These are phyloP conservation scores for Condylura cristata DNA, from an alignment of 2,113 vertebrate genomes.

Conservation along the genomic window DNA sequence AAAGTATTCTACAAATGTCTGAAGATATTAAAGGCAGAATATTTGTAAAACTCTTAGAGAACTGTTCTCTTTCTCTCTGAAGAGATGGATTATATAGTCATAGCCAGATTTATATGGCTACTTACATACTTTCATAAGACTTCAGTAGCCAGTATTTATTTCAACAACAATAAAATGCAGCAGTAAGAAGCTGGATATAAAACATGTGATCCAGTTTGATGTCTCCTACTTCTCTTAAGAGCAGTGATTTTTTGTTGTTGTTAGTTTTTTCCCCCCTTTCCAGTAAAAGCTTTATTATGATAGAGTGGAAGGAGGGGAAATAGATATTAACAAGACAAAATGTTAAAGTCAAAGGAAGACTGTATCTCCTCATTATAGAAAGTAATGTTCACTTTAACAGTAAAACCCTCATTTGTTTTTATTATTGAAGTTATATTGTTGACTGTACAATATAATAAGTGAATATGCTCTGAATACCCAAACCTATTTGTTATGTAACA, in stretches of 20 bases:
- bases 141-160: constrained; percentile 64
- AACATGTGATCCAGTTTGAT: constrained; percentile 56
- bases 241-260: not conserved
- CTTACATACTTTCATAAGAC: constrained; percentile 58
- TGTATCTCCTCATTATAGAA: constrained; percentile 56
- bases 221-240: constrained; percentile 54
- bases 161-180: constrained; percentile 70
- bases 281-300: constrained; percentile 51
- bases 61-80: constrained; percentile 46
- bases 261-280: not conserved
- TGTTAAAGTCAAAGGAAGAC: constrained; percentile 41
- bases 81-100: constrained; percentile 64
- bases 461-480: not conserved
- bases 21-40: constrained; percentile 43
- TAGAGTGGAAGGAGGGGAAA: not conserved
- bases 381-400: constrained; percentile 59
- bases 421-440: constrained; percentile 41
- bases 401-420: constrained; percentile 62
- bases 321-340: constrained; percentile 57
- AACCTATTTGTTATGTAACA: not conserved
- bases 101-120: constrained; percentile 41
- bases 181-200: constrained; percentile 58
- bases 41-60: constrained; percentile 1
- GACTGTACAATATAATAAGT: not conserved
- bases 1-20: constrained; percentile 5